Evolutionary conservation across 2,113 vertebrate species (phyloP).

Genomic region (Tichodroma muraria): DNA sequence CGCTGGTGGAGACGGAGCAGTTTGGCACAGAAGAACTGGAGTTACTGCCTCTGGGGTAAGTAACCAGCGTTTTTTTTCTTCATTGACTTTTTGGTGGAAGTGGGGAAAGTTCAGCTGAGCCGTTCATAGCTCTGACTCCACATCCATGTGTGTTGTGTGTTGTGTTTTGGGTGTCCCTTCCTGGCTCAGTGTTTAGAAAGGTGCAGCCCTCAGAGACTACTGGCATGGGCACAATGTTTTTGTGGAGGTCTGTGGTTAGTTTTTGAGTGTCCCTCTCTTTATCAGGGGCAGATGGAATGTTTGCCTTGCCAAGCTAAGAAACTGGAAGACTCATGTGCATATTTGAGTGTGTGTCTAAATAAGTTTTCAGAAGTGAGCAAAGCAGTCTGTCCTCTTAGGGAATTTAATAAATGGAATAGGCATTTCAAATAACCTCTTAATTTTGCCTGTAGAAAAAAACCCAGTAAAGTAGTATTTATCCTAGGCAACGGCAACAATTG

Average conservation of each 20-base stretch:
- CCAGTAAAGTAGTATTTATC: not conserved
- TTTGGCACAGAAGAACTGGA: not conserved
- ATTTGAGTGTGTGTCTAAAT: not conserved
- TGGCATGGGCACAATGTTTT: rapidly evolving
- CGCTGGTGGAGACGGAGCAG: not conserved
- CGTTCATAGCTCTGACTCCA: not conserved
- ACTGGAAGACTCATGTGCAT: rapidly evolving
- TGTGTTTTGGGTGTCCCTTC: not conserved
- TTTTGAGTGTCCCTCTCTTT: not conserved
- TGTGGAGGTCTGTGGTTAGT: not conserved
- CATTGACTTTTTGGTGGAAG: not conserved
- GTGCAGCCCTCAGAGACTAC: not conserved
- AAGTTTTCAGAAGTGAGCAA: not conserved
- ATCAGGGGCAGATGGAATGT: not conserved
- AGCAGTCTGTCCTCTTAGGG: not conserved
- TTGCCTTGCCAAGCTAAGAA: not conserved
- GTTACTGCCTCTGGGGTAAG: not conserved
- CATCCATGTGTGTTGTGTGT: not conserved
- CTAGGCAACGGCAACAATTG: not conserved
- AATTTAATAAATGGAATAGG: not conserved
- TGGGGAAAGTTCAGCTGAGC: not conserved
- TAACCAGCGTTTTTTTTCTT: not conserved
- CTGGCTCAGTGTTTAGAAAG: not conserved
- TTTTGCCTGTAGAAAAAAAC: not conserved
- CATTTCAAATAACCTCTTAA: not conserved